Percentiles rank a stretch among this genome's conserved stretches.
Conservation (phyloP, 2,113 vertebrate species). For the Chaetops frenatus region DNA sequence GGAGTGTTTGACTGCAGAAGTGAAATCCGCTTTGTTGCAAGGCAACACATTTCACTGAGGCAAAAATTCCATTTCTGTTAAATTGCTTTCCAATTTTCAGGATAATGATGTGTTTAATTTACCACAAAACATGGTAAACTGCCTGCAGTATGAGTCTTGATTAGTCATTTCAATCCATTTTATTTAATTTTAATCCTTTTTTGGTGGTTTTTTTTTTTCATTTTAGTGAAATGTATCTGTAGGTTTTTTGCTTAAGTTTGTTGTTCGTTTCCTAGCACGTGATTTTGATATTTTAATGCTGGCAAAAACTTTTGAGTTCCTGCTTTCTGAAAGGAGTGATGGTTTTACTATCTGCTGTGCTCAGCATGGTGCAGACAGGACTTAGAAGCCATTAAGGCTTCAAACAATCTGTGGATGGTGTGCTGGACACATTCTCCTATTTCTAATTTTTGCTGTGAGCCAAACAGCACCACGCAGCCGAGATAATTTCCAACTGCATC, state of each 20-base stretch:
- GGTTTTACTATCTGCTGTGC: background rate
- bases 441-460: slow-evolving; percentile 11
- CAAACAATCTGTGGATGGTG: background rate
- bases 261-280: background rate
- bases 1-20: slow-evolving; percentile 63
- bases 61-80: slow-evolving; percentile 79
- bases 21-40: slow-evolving; percentile 83
- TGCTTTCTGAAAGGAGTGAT: background rate
- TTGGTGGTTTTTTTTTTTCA: background rate
- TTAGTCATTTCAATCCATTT: slow-evolving; percentile 65
- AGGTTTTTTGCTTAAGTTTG: background rate
- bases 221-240: background rate
- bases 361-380: background rate
- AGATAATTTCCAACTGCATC: slow-evolving; percentile 3
- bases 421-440: slow-evolving; percentile 13
- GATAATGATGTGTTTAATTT: slow-evolving; percentile 81
- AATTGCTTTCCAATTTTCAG: slow-evolving; percentile 57
- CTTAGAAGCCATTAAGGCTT: slow-evolving; percentile 11
- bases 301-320: background rate
- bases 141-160: slow-evolving; percentile 67
- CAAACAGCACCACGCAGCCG: background rate
- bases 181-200: background rate
- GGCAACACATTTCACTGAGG: slow-evolving; percentile 77
- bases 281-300: slow-evolving; percentile 5
- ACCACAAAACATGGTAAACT: slow-evolving; percentile 68